These are phyloP conservation scores for Stichopus chloronotus DNA, from an alignment of 35 echinoderm and acorn worm species.

Conservation along the genomic window DNA sequence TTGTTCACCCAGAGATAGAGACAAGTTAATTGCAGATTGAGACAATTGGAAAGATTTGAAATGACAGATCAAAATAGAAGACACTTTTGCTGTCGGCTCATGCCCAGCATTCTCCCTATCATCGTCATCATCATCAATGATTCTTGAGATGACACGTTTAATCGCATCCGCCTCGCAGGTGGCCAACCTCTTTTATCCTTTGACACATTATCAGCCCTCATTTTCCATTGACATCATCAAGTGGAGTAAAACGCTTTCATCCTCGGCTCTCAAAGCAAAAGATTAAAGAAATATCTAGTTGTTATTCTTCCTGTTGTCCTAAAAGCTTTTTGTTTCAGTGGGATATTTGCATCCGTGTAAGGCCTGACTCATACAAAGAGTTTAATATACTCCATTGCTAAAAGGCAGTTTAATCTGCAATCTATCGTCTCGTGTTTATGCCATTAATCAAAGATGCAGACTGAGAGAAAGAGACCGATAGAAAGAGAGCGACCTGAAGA, in stretches of 20 bases:
- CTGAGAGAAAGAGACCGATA: background rate
- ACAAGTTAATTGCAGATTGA: no score
- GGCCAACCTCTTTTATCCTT: background rate
- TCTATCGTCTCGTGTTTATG: background rate
- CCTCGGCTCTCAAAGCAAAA: background rate
- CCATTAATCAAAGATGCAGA: background rate
- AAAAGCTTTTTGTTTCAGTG: background rate
- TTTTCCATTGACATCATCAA: background rate
- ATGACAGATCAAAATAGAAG: no score
- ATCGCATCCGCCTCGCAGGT: background rate
- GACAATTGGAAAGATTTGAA: no score
- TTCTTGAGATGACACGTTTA: background rate
- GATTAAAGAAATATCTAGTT: background rate
- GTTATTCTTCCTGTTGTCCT: background rate
- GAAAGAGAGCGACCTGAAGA: background rate
- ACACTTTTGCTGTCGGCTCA: no score
- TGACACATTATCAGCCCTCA: background rate
- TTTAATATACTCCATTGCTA: background rate
- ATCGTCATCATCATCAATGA: background rate
- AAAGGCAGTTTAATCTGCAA: background rate
- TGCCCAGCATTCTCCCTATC: no score
- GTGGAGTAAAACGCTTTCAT: background rate
- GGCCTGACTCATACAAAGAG: background rate
- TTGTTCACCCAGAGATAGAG: no score
- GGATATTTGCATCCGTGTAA: background rate